These are phyloP conservation scores for Phania funesta DNA, from an alignment of 2,888 invertebrate species.

Conservation along the genomic window DNA sequence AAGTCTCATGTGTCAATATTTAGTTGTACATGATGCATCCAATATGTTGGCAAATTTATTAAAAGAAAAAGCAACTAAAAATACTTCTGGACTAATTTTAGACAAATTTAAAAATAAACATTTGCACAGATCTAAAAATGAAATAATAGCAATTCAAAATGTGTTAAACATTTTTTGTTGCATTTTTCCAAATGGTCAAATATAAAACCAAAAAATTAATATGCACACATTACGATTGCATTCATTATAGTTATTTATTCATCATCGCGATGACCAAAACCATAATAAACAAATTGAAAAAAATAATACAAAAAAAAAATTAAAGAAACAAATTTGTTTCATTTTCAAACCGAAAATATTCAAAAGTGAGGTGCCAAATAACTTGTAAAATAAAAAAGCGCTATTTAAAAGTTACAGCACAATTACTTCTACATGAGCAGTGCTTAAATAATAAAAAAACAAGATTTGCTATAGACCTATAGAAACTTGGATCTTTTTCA, in stretches of 20 bases:
- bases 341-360: slow-evolving; percentile 48
- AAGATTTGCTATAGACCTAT: too few relatives aligned
- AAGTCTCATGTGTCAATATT: background rate
- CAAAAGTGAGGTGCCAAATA: slow-evolving; percentile 54
- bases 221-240: slow-evolving; percentile 12
- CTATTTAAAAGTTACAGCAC: too few relatives aligned
- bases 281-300: slow-evolving; percentile 25
- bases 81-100: slow-evolving; percentile 25
- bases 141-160: slow-evolving; percentile 1
- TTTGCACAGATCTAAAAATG: slow-evolving; percentile 9
- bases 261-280: slow-evolving; percentile 6
- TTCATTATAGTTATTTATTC: slow-evolving; percentile 30
- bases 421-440: too few relatives aligned
- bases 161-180: slow-evolving; percentile 15
- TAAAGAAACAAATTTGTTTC: slow-evolving; percentile 28
- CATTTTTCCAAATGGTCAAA: slow-evolving; percentile 32
- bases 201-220: background rate
- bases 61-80: background rate
- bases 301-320: slow-evolving; percentile 17
- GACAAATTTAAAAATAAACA: slow-evolving; percentile 38
- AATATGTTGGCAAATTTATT: background rate
- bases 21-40: background rate
- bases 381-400: too few relatives aligned
- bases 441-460: too few relatives aligned
- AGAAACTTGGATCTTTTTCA: too few relatives aligned